Base-by-base conservation (phyloP, 2,113 vertebrate genomes). In the Cavia porcellus region DNA sequence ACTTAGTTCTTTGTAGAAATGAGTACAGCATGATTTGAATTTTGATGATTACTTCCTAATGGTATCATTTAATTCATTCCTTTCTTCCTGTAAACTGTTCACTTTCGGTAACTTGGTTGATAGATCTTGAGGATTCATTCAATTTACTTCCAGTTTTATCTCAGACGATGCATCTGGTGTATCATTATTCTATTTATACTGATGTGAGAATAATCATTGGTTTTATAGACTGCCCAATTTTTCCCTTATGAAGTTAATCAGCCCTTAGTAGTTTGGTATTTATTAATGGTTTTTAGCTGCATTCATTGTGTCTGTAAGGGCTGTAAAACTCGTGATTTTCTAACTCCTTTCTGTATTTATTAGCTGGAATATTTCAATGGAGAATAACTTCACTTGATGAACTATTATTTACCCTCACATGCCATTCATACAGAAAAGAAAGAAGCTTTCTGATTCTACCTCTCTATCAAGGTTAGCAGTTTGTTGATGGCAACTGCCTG, bases 301-400 rank as follows among this genome's bases (percentile, higher is more conserved):
- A 81, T 50, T 84, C 68, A 91, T 72, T 89, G 45, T 80, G 81
- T 90, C 52, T 91, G 62, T 77, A 83, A 95, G 22, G 30, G 50
- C 68, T 95, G 19, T 15, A 82, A 70, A 93, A 93, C 70, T 70
- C 55, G 42, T 87, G 13, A 62, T 91, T 91, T 93, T 87, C 52
- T 77, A 87, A 82, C 52, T 83, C 38, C 70, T 6, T 77, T 93
- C 82, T 70, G 14, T 50, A 66, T 64, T 77, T 75, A 66, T 95
- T 52, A 86, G 80, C 82, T 77, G 80, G 38, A 90, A 81, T 59
- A 72, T 32, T 85, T 80, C 45, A 68, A 14, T 75, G 57, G 25
- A 93, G 20, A 74, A 59, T 25, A 89, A 85, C 47, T 86, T 92
- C 19, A 38, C 55, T 86, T 82, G 55, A 96, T n/a, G n/a, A n/a